Evolutionary conservation across 2,797 vertebrate genomes (phyloP).

Genomic region (Eutrigla gurnardus): DNA sequence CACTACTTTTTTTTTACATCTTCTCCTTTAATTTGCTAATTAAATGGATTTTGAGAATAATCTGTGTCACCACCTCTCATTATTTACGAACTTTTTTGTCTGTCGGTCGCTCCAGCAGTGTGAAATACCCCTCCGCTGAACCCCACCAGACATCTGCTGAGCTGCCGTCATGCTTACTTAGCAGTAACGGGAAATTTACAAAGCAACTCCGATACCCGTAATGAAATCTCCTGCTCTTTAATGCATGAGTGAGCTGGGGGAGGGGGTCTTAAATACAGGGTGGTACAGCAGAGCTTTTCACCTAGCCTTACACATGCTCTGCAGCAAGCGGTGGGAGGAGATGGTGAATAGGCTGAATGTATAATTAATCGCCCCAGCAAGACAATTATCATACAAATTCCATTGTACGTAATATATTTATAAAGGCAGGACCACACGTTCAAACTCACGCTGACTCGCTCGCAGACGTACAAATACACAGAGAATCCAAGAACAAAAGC

Average conservation of each 20-base stretch:
- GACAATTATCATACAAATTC: constrained; percentile 75
- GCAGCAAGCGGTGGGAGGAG: constrained; percentile 57
- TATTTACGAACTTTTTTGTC: constrained; percentile 2
- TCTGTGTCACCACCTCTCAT: neutral
- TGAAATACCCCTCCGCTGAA: constrained; percentile 27
- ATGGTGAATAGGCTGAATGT: constrained; percentile 61
- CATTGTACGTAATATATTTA: constrained; percentile 65
- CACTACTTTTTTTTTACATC: neutral
- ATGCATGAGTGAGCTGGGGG: constrained; percentile 48
- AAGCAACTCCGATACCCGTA: constrained; percentile 42
- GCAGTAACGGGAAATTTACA: constrained; percentile 42
- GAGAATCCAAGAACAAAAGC: constrained; percentile 59
- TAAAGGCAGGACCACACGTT: constrained; percentile 37
- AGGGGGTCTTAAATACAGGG: constrained; percentile 54
- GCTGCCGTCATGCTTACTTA: constrained; percentile 49
- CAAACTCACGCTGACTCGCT: constrained; percentile 25
- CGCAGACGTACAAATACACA: constrained; percentile 27
- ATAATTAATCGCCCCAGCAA: constrained; percentile 78
- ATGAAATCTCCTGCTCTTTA: constrained; percentile 58
- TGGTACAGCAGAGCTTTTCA: constrained; percentile 55
- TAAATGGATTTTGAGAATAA: neutral
- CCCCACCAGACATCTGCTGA: constrained; percentile 28
- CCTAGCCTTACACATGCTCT: constrained; percentile 48
- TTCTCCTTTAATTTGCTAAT: too few species aligned
- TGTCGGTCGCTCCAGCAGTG: constrained; percentile 18